Percentiles rank a stretch among this genome's conserved stretches.
Conservation (phyloP, 2,113 vertebrate species). For the Oceanodroma tethys region DNA sequence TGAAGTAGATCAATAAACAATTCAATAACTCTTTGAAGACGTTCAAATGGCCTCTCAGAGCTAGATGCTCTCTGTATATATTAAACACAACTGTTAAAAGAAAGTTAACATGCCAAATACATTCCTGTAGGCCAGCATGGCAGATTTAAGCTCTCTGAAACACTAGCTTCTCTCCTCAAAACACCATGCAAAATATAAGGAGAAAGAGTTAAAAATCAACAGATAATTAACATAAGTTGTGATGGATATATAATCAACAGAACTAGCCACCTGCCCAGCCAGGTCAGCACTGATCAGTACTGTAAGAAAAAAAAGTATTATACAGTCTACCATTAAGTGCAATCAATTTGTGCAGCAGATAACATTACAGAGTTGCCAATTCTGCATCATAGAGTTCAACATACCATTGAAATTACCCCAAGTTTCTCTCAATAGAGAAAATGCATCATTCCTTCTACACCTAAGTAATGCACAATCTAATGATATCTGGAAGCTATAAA, state of each 20-base stretch:
- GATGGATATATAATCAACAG: neutral
- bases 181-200: neutral
- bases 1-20: constrained; percentile 49
- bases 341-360: neutral
- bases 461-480: neutral
- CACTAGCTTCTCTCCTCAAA: neutral
- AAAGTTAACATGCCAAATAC: neutral
- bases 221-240: neutral
- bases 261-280: neutral
- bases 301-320: neutral
- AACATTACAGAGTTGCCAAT: neutral
- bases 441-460: neutral
- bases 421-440: neutral
- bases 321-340: neutral
- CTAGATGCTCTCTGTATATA: neutral
- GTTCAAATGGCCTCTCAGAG: neutral
- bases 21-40: constrained; percentile 31
- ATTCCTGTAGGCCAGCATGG: neutral
- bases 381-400: neutral
- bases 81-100: neutral
- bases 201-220: neutral
- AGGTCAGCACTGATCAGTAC: neutral
- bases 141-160: neutral
- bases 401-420: neutral
- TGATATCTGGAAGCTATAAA: constrained; percentile 10